A percentile compares a stretch with the other conserved stretches of the same genome.
Evolutionary conservation across 2,888 invertebrate species (phyloP).

Genomic region (Sericinus montela): DNA sequence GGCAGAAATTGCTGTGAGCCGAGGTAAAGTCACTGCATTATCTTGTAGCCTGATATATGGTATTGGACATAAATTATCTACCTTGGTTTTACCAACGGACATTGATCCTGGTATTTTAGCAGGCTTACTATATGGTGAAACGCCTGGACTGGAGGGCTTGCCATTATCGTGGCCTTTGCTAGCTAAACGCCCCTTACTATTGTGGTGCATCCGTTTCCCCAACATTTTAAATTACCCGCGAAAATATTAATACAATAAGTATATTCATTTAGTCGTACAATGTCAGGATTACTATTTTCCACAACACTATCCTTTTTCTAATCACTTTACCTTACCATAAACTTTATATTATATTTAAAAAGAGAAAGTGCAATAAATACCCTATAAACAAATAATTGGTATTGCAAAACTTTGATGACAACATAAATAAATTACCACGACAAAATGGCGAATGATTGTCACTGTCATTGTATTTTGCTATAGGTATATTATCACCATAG

Average conservation of each 20-base stretch:
- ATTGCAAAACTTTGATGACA: background rate
- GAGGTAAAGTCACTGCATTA: conserved; percentile 82
- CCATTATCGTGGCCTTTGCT: conserved; percentile 72
- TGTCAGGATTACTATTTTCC: conserved; percentile 6
- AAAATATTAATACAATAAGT: conserved; percentile 34
- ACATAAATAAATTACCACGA: conserved; percentile 15
- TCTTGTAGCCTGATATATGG: conserved; percentile 86
- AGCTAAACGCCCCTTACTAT: conserved; percentile 69
- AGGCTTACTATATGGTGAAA: conserved; percentile 69
- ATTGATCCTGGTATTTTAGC: conserved; percentile 64
- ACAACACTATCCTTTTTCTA: background rate
- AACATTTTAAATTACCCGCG: conserved; percentile 72
- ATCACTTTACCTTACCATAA: background rate
- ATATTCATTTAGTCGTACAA: conserved; percentile 27
- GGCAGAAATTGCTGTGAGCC: conserved; percentile 82
- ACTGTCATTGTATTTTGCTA: no score
- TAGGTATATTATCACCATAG: no score
- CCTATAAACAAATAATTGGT: background rate
- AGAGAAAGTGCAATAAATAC: no score
- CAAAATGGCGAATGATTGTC: conserved; percentile 20
- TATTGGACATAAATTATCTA: conserved; percentile 64
- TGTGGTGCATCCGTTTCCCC: conserved; percentile 75
- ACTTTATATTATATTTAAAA: no score
- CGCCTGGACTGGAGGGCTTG: conserved; percentile 72
- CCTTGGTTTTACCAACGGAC: conserved; percentile 64